These are phyloP conservation scores for Thelaira solivaga DNA, from an alignment of 2,888 invertebrate species.

Conservation along the genomic window DNA sequence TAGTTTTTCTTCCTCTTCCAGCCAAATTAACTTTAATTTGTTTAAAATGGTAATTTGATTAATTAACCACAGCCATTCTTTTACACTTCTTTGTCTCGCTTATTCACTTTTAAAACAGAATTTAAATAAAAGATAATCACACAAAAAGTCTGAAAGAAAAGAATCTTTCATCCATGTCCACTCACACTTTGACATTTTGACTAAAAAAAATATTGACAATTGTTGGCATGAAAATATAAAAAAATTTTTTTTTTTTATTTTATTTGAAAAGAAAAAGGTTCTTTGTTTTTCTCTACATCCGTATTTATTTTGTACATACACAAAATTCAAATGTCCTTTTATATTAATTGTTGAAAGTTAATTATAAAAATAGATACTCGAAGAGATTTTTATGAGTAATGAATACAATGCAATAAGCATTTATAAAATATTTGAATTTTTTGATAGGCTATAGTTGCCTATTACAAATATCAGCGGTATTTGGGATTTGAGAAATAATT, in stretches of 20 bases:
- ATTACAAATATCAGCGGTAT: too few relatives aligned
- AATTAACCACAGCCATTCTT: slow-evolving; percentile 49
- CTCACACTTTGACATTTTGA: slow-evolving; percentile 1
- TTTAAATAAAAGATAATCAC: neutral
- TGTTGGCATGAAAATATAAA: slow-evolving; percentile 22
- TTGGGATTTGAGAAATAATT: too few relatives aligned
- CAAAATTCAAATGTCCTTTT: too few relatives aligned
- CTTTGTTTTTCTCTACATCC: neutral
- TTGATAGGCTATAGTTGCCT: too few relatives aligned
- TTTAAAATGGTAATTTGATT: slow-evolving; percentile 53
- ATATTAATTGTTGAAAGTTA: too few relatives aligned
- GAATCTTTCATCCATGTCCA: neutral
- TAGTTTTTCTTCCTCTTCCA: neutral
- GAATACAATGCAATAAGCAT: too few relatives aligned
- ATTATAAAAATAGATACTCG: too few relatives aligned
- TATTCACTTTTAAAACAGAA: neutral
- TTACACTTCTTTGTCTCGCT: neutral
- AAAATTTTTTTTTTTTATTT: slow-evolving; percentile 7
- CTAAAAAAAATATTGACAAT: slow-evolving; percentile 18
- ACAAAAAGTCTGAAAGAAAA: neutral
- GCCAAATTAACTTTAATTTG: slow-evolving; percentile 45
- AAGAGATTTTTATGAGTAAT: too few relatives aligned
- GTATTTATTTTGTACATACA: too few relatives aligned
- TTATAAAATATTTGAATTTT: too few relatives aligned
- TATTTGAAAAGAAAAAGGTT: neutral